Percentiles rank a stretch among this genome's conserved stretches.
Conservation (phyloP, 2,888 invertebrate species). For the Drosophila mulleri region DNA sequence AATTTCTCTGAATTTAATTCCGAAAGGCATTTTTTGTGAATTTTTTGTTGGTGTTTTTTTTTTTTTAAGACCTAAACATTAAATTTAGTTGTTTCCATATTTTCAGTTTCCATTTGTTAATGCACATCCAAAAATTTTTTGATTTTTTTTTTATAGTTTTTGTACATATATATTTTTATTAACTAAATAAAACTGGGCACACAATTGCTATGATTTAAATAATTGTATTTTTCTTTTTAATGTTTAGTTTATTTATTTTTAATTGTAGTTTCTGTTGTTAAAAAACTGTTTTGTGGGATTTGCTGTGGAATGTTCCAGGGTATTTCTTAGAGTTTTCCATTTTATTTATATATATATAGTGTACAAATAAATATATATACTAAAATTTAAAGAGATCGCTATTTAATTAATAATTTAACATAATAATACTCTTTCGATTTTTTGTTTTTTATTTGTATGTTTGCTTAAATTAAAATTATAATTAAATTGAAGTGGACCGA, state of each 20-base stretch:
- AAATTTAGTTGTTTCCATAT: conserved; percentile 73
- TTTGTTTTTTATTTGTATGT: conserved; percentile 15
- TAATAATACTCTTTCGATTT: conserved; percentile 68
- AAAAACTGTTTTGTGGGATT: conserved; percentile 36
- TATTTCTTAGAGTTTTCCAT: conserved; percentile 26
- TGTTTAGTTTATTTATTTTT: conserved; percentile 31
- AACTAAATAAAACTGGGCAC: conserved; percentile 76
- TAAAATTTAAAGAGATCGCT: conserved; percentile 76
- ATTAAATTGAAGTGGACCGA: conserved; percentile 54
- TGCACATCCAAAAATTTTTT: conserved; percentile 60
- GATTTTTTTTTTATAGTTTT: conserved; percentile 32
- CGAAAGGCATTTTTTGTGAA: conserved; percentile 84
- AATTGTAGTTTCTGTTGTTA: conserved; percentile 16
- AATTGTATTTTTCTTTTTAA: conserved; percentile 28
- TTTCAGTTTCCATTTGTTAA: conserved; percentile 38
- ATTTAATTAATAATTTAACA: conserved; percentile 68
- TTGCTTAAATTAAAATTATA: conserved; percentile 33
- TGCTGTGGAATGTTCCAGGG: conserved; percentile 70
- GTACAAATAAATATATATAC: conserved; percentile 34
- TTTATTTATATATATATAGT: conserved; percentile 42
- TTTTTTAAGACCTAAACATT: conserved; percentile 77
- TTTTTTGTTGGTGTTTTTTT: conserved; percentile 35
- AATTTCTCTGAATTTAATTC: conserved; percentile 83
- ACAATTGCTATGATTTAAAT: conserved; percentile 66
- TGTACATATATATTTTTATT: conserved; percentile 52